Base-by-base conservation (phyloP, 2,888 invertebrate species). In the Hypena proboscidalis region DNA sequence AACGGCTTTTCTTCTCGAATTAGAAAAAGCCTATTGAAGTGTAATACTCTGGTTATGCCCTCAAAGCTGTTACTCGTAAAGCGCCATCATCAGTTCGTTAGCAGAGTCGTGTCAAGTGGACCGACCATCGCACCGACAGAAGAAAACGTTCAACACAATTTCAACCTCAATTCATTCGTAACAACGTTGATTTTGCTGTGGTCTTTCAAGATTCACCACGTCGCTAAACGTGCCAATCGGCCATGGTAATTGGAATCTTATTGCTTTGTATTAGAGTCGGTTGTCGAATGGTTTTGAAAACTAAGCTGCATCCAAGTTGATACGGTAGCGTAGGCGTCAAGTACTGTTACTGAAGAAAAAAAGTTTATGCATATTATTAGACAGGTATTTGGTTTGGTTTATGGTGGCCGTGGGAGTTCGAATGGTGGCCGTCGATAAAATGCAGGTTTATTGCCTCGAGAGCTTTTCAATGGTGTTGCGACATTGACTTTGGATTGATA, bases 61-160 rank as follows among this genome's bases (percentile, higher is more conserved):
- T 72, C 57, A 66, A 61, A 59, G 64, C 67, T 53, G 58, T 56
- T 53, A 48, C 42, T 46, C 54, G 55, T 66, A 64, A 69, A 74
- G 67, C 59, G 61, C 70, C 74, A 74, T 80, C 78, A 77, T 77
- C 77, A 65, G 66, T 70, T 81, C 74, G 75, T 78, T 78, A 80
- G 73, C 70, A 58, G 61, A 71, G 73, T 66, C 77, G 72, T 73
- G 79, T 80, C 78, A 77, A 80, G 80, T 76, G 69, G 56, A 45
- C 58, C 48, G 54, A 43, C 52, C 59, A 54, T 54, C 45, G 57
- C 58, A 55, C 56, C 49, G 56, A 43, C 49, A 49, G 47, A 47
- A 37, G 14, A 4, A 14, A 26, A 40, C 22, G 9, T 11, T n/a
- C 51, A 53, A n/a, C n/a, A 41, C 2, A 67, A 27, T 55, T 35